A percentile compares a stretch with the other conserved stretches of the same genome.
phyloP scores from a whole-genome alignment of 2,797 vertebrate genomes.

The Phalanger gymnotis region DNA sequence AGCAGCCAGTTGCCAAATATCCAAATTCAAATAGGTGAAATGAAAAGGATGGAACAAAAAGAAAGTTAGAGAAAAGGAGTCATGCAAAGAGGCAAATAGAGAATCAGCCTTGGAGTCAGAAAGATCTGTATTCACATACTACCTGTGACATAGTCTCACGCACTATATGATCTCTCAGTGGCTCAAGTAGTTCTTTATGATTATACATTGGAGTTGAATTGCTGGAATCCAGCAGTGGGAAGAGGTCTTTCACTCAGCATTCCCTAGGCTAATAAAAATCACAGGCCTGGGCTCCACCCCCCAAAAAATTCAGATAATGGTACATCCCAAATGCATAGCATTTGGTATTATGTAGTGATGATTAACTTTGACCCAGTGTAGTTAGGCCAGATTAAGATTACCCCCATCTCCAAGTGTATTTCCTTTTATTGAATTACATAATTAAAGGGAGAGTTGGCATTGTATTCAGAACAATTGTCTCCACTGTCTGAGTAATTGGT shows the following conservation, averaged over 20 bases:
- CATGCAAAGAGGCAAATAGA: neutral
- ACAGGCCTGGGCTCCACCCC: neutral
- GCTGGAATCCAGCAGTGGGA: neutral
- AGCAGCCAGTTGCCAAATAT: conserved; percentile 55
- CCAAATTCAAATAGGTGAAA: conserved; percentile 74
- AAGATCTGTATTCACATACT: neutral
- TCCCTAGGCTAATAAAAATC: neutral
- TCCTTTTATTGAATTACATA: conserved; percentile 48
- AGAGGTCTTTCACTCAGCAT: neutral
- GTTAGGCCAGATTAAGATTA: conserved; percentile 58
- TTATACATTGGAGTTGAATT: neutral
- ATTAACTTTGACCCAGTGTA: conserved; percentile 23
- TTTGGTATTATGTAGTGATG: neutral
- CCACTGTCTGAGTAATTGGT: neutral
- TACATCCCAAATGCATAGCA: neutral
- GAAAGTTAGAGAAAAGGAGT: neutral
- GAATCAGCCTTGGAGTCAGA: neutral
- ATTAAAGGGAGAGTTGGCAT: conserved; percentile 36
- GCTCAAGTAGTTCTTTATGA: neutral
- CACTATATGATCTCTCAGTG: neutral
- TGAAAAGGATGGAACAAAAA: neutral
- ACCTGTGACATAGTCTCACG: neutral
- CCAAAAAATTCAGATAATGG: neutral
- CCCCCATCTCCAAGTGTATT: conserved; percentile 40
- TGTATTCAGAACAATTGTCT: neutral